Percentiles rank a stretch among this genome's conserved stretches.
Evolutionary conservation across 2,113 vertebrate genomes (phyloP).

Genomic region (Alligator sinensis): DNA sequence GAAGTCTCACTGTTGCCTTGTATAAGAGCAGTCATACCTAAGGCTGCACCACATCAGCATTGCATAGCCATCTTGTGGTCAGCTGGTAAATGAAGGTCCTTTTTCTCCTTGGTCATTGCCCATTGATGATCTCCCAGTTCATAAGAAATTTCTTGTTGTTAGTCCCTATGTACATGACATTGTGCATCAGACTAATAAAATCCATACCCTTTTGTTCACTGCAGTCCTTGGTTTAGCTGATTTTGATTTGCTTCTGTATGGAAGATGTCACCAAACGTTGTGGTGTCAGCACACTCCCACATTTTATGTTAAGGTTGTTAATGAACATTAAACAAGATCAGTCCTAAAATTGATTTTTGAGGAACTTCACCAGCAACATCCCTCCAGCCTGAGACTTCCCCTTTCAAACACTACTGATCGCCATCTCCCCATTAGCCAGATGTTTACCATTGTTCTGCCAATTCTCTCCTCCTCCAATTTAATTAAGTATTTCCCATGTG

Average conservation of each 20-base stretch:
- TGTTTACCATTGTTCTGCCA: background rate
- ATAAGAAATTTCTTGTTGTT: background rate
- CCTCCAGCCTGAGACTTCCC: background rate
- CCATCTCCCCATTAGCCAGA: too few species aligned
- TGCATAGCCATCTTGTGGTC: background rate
- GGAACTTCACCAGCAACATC: background rate
- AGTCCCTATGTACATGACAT: background rate
- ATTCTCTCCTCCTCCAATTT: background rate
- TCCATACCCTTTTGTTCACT: background rate
- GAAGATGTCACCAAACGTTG: background rate
- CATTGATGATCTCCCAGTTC: background rate
- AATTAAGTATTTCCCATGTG: background rate
- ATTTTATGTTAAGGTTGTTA: background rate
- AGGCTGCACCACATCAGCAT: background rate
- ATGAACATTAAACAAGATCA: background rate
- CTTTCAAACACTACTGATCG: background rate
- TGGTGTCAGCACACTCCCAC: background rate
- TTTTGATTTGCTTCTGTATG: background rate
- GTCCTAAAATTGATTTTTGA: background rate
- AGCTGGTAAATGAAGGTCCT: fast-evolving
- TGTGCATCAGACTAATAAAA: background rate
- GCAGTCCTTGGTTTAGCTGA: background rate
- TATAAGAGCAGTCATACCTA: background rate
- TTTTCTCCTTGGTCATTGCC: background rate
- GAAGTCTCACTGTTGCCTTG: background rate